Percentiles rank a stretch among this genome's conserved stretches.
These are phyloP conservation scores for Pocillopora verrucosa DNA, from an alignment of 64 coral and sea anemone species.

Conservation along the genomic window DNA sequence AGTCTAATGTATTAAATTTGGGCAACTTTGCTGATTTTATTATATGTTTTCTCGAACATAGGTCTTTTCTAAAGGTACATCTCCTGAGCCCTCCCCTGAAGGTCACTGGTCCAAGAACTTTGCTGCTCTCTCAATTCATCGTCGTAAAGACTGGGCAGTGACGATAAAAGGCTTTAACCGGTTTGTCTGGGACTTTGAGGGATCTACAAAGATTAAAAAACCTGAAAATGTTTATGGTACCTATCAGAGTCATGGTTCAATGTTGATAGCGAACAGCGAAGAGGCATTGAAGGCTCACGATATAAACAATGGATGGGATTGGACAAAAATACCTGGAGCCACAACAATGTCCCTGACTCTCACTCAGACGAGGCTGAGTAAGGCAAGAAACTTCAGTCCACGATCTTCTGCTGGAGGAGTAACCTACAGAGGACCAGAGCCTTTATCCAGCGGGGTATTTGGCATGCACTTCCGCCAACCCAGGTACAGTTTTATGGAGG, in stretches of 20 bases:
- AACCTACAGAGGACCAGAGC: background rate
- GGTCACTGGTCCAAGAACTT: slow-evolving; percentile 54
- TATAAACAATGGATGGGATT: slow-evolving; percentile 63
- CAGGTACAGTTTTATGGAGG: background rate
- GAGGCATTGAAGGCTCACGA: slow-evolving; percentile 40
- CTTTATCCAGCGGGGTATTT: slow-evolving; percentile 47
- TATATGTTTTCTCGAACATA: background rate
- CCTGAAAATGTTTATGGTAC: slow-evolving; percentile 41
- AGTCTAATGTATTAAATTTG: too few species aligned
- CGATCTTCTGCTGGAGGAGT: slow-evolving; percentile 41
- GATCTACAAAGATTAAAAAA: background rate
- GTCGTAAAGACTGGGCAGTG: slow-evolving; percentile 55
- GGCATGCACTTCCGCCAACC: slow-evolving; percentile 57
- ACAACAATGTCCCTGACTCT: slow-evolving; percentile 29
- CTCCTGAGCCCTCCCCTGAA: slow-evolving; percentile 1
- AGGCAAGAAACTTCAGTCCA: slow-evolving; percentile 30
- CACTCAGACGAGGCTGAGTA: background rate
- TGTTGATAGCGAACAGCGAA: slow-evolving; percentile 70
- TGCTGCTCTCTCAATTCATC: slow-evolving; percentile 54
- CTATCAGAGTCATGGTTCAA: slow-evolving; percentile 49
- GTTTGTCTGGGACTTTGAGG: slow-evolving; percentile 60
- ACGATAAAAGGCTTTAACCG: slow-evolving; percentile 69
- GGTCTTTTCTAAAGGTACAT: background rate
- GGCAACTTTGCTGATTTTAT: too few species aligned
- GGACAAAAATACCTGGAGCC: slow-evolving; percentile 58